Percentiles rank a stretch among this genome's conserved stretches.
Evolutionary conservation across 2,888 invertebrate genomes (phyloP).

Genomic region (Xestia rhomboidea): DNA sequence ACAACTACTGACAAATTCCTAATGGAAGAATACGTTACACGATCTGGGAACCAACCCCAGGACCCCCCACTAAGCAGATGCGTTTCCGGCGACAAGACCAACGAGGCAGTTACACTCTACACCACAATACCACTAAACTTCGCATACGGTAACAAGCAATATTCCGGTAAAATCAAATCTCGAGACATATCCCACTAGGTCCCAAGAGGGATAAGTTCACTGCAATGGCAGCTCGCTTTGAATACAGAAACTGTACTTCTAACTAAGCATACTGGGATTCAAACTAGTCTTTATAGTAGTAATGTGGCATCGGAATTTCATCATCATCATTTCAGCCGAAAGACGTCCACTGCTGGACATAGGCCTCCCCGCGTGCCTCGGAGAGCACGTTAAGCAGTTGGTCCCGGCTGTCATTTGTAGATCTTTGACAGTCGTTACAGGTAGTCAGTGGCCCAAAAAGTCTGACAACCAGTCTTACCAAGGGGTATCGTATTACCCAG

Average conservation of each 20-base stretch:
- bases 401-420: too few species aligned
- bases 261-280: conserved; percentile 9
- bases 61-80: not conserved
- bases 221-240: conserved; percentile 20
- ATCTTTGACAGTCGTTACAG: too few species aligned
- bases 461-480: too few species aligned
- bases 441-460: too few species aligned
- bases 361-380: too few species aligned
- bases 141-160: not conserved
- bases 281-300: not conserved
- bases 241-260: conserved; percentile 8
- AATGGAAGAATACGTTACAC: not conserved
- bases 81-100: not conserved
- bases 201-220: conserved; percentile 31
- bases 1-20: not conserved
- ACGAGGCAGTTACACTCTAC: not conserved
- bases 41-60: not conserved
- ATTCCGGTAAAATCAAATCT: conserved; percentile 2
- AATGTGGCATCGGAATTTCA: too few species aligned
- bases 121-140: not conserved
- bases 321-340: too few species aligned
- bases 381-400: too few species aligned
- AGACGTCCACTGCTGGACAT: too few species aligned
- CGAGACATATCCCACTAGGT: not conserved
- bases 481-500: too few species aligned